A percentile compares a stretch with the other conserved stretches of the same genome.
These are phyloP conservation scores for Epirrhoe tristata DNA, from an alignment of 2,888 invertebrate genomes.

Conservation along the genomic window DNA sequence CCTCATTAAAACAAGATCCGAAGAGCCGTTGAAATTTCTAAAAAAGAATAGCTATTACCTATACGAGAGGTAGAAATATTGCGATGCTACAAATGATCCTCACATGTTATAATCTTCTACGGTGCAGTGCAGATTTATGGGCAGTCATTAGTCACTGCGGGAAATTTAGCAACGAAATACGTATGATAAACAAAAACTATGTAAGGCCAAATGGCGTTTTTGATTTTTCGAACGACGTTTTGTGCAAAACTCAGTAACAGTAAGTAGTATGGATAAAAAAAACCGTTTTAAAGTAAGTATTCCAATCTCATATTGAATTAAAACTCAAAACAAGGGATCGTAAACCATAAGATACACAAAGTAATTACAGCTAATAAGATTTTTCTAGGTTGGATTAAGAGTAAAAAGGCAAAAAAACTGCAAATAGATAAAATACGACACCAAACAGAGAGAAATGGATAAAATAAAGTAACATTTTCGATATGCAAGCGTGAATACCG, in stretches of 20 bases:
- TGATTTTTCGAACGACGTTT: constrained; percentile 44
- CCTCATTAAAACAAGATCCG: constrained; percentile 39
- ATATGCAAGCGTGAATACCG: constrained; percentile 25
- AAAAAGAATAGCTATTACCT: constrained; percentile 47
- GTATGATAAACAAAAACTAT: constrained; percentile 78
- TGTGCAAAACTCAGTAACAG: constrained; percentile 7
- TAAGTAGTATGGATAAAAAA: too few relatives aligned
- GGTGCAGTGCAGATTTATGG: constrained; percentile 79
- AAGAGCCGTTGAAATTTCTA: constrained; percentile 39
- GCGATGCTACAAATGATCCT: constrained; percentile 68
- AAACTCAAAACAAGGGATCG: too few relatives aligned
- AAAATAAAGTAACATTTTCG: constrained; percentile 10
- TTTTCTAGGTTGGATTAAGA: not conserved
- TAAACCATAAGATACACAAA: not conserved
- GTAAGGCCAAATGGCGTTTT: constrained; percentile 61
- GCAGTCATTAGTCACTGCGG: constrained; percentile 79
- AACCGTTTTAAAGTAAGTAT: too few relatives aligned
- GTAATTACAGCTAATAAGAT: not conserved
- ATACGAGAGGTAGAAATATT: constrained; percentile 62
- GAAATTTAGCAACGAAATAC: constrained; percentile 79
- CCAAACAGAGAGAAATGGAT: not conserved
- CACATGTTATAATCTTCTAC: constrained; percentile 76
- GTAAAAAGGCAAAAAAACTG: constrained; percentile 6
- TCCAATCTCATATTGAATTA: too few relatives aligned
- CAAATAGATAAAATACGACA: constrained; percentile 10